A percentile compares a stretch with the other conserved stretches of the same genome.
Evolutionary conservation across 1,140 invertebrate species (phyloP).

Genomic region (fruit fly (Drosophila melanogaster)): Release_6_plus_ISO1_MT NT_033779.5:15784501-15785000

Average conservation of each 20-base stretch:
- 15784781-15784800: background rate
- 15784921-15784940: background rate
- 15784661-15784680: background rate
- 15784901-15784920: background rate
- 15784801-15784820: background rate
- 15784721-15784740: background rate
- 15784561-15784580: conserved; percentile 41
- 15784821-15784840: no score
- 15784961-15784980: background rate
- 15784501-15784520: background rate
- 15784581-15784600: conserved; percentile 9
- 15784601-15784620: background rate
- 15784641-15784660: conserved; percentile 12
- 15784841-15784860: background rate
- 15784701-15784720: conserved; percentile 3
- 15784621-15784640: conserved; percentile 27
- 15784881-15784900: background rate
- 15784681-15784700: conserved; percentile 8
- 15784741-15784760: background rate
- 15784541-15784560: conserved; percentile 8
- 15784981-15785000: background rate
- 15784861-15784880: background rate
- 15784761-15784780: background rate
- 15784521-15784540: background rate
- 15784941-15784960: background rate